phyloP scores from a whole-genome alignment of 2,888 invertebrate genomes.

The Orthonevra nobilis region DNA sequence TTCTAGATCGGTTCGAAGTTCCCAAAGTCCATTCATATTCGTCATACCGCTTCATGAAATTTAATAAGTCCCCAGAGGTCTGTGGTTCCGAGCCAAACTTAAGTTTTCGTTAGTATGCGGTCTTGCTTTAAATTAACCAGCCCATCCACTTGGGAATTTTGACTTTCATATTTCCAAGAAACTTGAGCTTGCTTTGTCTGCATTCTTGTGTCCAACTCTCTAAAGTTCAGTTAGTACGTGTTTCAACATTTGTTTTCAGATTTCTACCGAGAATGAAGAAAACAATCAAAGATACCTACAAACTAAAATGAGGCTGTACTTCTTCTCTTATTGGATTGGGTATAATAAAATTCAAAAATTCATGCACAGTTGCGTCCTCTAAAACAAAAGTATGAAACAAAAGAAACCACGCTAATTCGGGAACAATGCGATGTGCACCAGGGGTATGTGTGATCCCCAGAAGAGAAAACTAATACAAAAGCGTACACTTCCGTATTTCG shows the following conservation, averaged over 20 bases:
- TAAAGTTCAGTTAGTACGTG: constrained; percentile 4
- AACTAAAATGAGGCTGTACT: constrained; percentile 2
- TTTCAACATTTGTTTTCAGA: constrained; percentile 6
- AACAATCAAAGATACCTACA: constrained; percentile 21
- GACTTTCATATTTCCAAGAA: background rate
- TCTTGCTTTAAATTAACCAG: constrained; percentile 6
- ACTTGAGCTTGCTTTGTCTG: background rate
- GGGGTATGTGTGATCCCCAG: constrained; percentile 16
- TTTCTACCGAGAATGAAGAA: constrained; percentile 24
- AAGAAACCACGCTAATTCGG: constrained; percentile 44
- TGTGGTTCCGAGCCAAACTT: background rate
- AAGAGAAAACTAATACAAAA: constrained; percentile 36
- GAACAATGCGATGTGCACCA: constrained; percentile 22
- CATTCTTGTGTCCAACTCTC: background rate
- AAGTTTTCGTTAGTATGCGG: background rate
- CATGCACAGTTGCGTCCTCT: constrained; percentile 43
- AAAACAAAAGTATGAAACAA: constrained; percentile 42
- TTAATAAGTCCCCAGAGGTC: too few species aligned
- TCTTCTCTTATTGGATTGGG: constrained; percentile 3
- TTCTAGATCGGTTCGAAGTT: too few species aligned
- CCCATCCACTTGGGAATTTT: background rate
- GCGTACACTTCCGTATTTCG: constrained; percentile 4
- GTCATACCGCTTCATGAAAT: too few species aligned
- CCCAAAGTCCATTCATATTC: too few species aligned
- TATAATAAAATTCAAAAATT: constrained; percentile 34